phyloP scores from a whole-genome alignment of 64 coral and sea anemone species.

The Porites australiensis region DNA sequence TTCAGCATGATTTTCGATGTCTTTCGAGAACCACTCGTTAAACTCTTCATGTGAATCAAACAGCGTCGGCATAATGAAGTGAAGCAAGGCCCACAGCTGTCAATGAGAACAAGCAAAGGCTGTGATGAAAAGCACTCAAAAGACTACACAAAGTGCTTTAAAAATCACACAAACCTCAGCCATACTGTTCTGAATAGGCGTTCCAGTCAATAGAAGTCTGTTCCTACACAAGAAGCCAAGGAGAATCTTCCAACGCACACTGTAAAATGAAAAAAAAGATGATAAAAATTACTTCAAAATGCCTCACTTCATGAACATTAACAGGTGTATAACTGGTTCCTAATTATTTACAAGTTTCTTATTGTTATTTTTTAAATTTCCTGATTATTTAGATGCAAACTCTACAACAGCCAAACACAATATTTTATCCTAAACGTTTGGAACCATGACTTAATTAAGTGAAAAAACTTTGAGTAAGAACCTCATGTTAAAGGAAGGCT shows the following conservation, averaged over 20 bases:
- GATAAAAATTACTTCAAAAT: not conserved
- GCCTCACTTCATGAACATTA: not conserved
- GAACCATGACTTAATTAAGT: too few species aligned
- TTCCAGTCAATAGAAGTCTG: conserved; percentile 93
- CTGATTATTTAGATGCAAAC: too few species aligned
- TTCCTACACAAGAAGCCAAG: conserved; percentile 95
- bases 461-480: too few species aligned
- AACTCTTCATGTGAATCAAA: conserved; percentile 99
- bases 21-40: conserved; percentile 99
- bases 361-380: too few species aligned
- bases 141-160: too few species aligned
- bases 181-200: conserved; percentile 99
- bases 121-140: not conserved
- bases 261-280: conserved; percentile 10
- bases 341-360: too few species aligned
- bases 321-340: too few species aligned
- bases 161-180: conserved; percentile 80
- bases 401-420: too few species aligned
- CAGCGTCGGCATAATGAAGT: conserved; percentile 98
- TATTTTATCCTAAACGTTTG: too few species aligned
- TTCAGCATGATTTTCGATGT: conserved; percentile 98
- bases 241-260: conserved; percentile 99
- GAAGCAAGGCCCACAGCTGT: conserved; percentile 97
- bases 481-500: too few species aligned
- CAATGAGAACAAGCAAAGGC: not conserved